A percentile compares a stretch with the other conserved stretches of the same genome.
phyloP scores from a whole-genome alignment of 2,113 vertebrate genomes.

The Thalassoma bifasciatum region DNA sequence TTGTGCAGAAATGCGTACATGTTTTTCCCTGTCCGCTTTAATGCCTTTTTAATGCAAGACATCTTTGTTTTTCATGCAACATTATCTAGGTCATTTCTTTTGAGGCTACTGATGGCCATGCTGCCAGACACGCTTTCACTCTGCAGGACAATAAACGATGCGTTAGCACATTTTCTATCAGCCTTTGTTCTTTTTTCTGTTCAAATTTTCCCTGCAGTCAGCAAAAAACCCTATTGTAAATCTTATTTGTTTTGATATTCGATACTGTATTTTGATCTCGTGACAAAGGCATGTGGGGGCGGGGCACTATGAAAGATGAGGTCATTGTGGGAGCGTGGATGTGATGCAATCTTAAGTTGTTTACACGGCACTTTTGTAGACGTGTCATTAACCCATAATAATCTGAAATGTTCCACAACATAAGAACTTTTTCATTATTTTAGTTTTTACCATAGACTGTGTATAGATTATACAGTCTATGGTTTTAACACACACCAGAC shows the following conservation, averaged over 20 bases:
- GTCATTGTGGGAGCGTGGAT: constrained; percentile 49
- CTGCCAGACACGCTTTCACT: constrained; percentile 8
- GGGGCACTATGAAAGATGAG: constrained; percentile 58
- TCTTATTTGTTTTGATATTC: constrained; percentile 60
- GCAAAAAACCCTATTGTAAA: background rate
- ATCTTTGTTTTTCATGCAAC: background rate
- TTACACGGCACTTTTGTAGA: background rate
- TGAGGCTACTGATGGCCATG: background rate
- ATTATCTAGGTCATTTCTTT: constrained; percentile 1
- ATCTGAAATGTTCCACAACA: fast-evolving
- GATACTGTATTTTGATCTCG: constrained; percentile 27
- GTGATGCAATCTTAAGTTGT: constrained; percentile 64
- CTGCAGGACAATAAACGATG: background rate
- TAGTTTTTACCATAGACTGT: no score
- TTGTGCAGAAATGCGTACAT: no score
- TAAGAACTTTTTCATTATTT: background rate
- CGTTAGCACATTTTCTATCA: no score
- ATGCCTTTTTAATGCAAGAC: background rate
- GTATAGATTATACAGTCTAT: no score
- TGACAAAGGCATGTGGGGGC: constrained; percentile 69
- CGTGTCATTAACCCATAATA: background rate
- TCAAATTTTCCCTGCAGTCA: background rate
- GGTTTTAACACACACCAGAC: no score
- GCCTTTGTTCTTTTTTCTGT: no score
- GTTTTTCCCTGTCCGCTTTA: no score